Base-by-base conservation (phyloP, 1,140 invertebrate genomes). In the Matsumurasca onukii region DNA sequence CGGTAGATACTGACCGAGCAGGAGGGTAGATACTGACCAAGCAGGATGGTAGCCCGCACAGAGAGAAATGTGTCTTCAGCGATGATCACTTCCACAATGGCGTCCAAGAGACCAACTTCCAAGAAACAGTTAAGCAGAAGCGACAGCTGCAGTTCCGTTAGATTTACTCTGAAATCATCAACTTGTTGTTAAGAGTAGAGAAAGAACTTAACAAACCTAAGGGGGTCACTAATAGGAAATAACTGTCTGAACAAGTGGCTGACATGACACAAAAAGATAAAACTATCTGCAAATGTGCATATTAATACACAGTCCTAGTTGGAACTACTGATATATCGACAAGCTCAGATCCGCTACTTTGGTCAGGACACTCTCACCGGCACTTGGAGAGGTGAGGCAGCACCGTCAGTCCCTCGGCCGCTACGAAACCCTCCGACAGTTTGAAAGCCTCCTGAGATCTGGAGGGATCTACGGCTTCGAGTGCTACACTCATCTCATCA, bases 401-500 rank as follows among this genome's bases (percentile, higher is more conserved):
- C 69, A 97, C 87, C 22, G 84, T 86, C 67, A 86, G 86, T 15
- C 92, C 95, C 81, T 98, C 96, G 34, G 90, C 89, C 3, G 91
- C 92, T 0, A 98, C 89, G 79, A 98, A 98, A 15, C 94, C 95
- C 78, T 97, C 94, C 70, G 88, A 89, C 0, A 98, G 80, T 71
- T 91, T 86, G 94, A 95, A 98, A 0, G 86, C 84, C 57, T 95
- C 90, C 76, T 91, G 85, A 76, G 82, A 80, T 34, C 82, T 77
- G 31, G 91, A 90, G 0, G 92, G 92, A 85, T 96, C 92, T 45
- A 95, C 88, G 45, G 93, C 92, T 69, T 89, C 86, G 61, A 98
- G 78, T 1, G 95, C 95, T 30, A 92, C 88, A 27, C 88, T 86
- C 71, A 96, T 91, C 77, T 97, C 93, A 74, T 95, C 93, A 1